Evolutionary conservation across 2,113 vertebrate genomes (phyloP).

Genomic region (Forbesichthys agassizii): DNA sequence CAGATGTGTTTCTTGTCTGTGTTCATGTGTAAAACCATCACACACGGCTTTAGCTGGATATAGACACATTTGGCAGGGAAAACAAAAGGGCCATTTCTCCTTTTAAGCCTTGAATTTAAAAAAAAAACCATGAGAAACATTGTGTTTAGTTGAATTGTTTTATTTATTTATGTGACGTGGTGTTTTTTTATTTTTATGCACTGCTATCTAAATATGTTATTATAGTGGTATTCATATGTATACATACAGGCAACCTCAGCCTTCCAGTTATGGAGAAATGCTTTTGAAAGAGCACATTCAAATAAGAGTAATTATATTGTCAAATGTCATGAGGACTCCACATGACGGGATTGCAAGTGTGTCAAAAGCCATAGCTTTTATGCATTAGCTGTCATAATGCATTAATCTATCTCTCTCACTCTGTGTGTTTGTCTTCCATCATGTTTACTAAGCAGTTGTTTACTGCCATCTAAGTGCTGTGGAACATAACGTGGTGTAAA

Average conservation of each 20-base stretch:
- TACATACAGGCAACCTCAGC: constrained; percentile 1
- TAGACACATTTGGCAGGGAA: not conserved
- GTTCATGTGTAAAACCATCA: not conserved
- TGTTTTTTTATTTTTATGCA: too few species aligned
- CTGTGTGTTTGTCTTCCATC: not conserved
- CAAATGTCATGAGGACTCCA: constrained; percentile 14
- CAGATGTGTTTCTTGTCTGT: constrained; percentile 1
- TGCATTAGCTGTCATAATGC: not conserved
- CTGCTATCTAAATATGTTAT: too few species aligned
- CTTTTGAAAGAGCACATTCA: not conserved
- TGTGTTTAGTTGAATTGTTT: too few species aligned
- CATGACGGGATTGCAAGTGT: not conserved
- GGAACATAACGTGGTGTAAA: constrained; percentile 61
- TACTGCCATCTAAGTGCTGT: constrained; percentile 37
- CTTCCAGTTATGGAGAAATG: constrained; percentile 1
- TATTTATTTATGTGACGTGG: too few species aligned
- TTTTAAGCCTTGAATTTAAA: too few species aligned
- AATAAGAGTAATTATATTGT: constrained; percentile 19
- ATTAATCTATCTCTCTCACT: not conserved
- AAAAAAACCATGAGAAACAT: too few species aligned
- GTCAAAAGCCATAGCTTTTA: not conserved
- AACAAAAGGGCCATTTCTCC: too few species aligned
- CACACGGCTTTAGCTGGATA: constrained; percentile 16
- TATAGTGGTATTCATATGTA: not conserved
- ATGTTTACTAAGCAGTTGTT: constrained; percentile 35